A percentile compares a stretch with the other conserved stretches of the same genome.
These are phyloP conservation scores for Micromussa lordhowensis DNA, from an alignment of 92 coral and sea anemone species.

Conservation along the genomic window DNA sequence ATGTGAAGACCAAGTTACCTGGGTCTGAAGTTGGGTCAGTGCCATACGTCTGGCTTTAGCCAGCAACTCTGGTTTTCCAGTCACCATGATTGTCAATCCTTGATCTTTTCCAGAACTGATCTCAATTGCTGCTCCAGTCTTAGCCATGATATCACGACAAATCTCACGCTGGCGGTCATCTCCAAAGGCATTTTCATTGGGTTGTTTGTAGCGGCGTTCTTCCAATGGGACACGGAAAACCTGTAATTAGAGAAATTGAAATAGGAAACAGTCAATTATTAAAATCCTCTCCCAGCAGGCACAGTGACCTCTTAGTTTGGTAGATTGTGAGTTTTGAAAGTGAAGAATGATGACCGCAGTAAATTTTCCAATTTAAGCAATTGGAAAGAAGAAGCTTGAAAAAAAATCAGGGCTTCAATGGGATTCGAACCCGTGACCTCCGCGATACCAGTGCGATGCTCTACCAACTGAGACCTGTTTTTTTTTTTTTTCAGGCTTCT, in stretches of 20 bases:
- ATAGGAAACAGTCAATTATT: background rate
- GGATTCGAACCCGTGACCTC: too few species aligned
- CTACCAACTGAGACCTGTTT: too few species aligned
- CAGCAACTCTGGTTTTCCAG: constrained; percentile 95
- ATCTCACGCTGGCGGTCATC: constrained; percentile 91
- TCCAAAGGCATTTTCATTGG: constrained; percentile 87
- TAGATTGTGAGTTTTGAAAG: too few species aligned
- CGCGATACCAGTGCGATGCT: too few species aligned
- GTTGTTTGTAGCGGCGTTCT: constrained; percentile 91
- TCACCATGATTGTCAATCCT: constrained; percentile 94
- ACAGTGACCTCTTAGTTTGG: background rate
- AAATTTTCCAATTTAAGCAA: too few species aligned
- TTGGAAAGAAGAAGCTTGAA: too few species aligned
- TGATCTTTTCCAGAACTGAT: constrained; percentile 95
- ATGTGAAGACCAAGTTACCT: constrained; percentile 57
- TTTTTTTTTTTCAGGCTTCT: too few species aligned
- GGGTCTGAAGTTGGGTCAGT: constrained; percentile 93
- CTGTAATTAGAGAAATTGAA: constrained; percentile 22
- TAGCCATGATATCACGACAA: constrained; percentile 93
- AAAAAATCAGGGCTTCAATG: too few species aligned
- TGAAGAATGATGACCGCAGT: too few species aligned
- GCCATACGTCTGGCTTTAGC: constrained; percentile 96
- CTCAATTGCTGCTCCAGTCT: constrained; percentile 98
- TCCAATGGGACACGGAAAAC: constrained; percentile 97
- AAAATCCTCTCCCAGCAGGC: background rate